phyloP scores from a whole-genome alignment of 2,888 invertebrate genomes.

The Drosophila mimica region DNA sequence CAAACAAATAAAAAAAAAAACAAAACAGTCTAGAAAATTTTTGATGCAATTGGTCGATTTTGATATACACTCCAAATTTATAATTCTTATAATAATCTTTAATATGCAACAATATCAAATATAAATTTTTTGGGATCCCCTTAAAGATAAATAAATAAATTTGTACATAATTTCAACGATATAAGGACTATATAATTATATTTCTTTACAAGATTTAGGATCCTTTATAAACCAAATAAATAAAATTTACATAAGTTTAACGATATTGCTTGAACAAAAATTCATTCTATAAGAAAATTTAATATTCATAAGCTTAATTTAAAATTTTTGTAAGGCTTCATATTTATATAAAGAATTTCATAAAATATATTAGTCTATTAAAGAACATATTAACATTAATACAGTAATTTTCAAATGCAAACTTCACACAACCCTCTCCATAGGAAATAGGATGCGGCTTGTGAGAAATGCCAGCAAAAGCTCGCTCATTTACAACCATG shows the following conservation, averaged over 20 bases:
- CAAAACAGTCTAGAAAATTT: neutral
- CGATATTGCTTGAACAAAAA: neutral
- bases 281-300: rapidly evolving
- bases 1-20: neutral
- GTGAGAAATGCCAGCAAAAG: constrained; percentile 42
- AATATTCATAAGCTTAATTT: neutral
- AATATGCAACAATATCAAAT: neutral
- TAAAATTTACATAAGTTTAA: neutral
- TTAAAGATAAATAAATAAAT: neutral
- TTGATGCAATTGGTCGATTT: neutral
- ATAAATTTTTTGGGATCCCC: neutral
- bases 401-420: neutral
- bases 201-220: neutral
- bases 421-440: neutral
- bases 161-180: neutral
- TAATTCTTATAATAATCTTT: no score
- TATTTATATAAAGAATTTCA: neutral
- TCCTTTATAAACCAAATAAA: neutral
- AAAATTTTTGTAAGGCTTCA: neutral
- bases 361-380: neutral
- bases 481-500: constrained; percentile 44
- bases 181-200: neutral
- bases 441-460: neutral
- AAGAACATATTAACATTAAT: neutral
- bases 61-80: constrained; percentile 1